A percentile compares a stretch with the other conserved stretches of the same genome.
These are phyloP conservation scores for Columba livia DNA, from an alignment of 2,113 vertebrate species.

Conservation along the genomic window DNA sequence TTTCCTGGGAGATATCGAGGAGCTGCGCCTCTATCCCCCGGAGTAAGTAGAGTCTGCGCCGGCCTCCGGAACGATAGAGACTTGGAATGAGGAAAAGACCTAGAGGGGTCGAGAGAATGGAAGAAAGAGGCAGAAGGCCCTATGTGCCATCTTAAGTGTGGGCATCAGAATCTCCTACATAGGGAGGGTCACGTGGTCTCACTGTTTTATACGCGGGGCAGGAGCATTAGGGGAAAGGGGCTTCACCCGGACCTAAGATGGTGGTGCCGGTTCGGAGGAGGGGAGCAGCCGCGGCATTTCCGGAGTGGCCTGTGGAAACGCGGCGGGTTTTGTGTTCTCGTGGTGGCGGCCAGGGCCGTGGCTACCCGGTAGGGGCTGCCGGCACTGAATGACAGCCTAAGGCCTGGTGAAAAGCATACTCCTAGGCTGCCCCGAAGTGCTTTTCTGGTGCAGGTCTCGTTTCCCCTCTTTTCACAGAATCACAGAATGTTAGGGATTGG, in stretches of 20 bases:
- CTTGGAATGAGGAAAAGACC: background rate
- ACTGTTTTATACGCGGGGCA: background rate
- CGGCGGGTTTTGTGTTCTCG: background rate
- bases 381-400: too few species aligned
- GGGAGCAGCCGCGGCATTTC: background rate
- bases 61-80: background rate
- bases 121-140: background rate
- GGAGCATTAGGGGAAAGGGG: background rate
- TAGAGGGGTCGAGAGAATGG: background rate
- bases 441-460: too few species aligned
- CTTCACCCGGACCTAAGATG: slow-evolving; percentile 42
- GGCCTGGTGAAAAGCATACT: too few species aligned
- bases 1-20: slow-evolving; percentile 96
- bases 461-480: accelerated
- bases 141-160: background rate
- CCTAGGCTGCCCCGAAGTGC: accelerated
- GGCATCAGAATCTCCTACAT: background rate
- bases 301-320: background rate
- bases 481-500: too few species aligned
- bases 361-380: too few species aligned
- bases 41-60: slow-evolving; percentile 82
- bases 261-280: background rate
- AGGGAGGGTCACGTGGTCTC: background rate
- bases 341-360: background rate
- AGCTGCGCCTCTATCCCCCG: slow-evolving; percentile 94